phyloP scores from a whole-genome alignment of 2,888 invertebrate species.

The Sminthurinus aureus region DNA sequence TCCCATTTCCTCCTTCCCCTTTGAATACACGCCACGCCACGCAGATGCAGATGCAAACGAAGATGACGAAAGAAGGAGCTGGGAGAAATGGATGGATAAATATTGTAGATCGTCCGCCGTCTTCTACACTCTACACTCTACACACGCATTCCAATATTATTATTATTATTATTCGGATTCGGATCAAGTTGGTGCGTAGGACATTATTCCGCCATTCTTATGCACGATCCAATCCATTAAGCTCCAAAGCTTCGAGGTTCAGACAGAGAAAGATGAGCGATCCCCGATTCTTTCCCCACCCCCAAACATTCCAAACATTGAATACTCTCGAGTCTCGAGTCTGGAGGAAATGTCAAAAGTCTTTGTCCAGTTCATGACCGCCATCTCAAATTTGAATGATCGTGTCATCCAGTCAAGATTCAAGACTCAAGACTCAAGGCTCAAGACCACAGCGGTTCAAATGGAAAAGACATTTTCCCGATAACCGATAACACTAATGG shows the following conservation, averaged over 20 bases:
- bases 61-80: too few relatives aligned
- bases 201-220: background rate
- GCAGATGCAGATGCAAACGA: too few relatives aligned
- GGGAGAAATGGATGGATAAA: too few relatives aligned
- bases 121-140: background rate
- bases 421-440: too few relatives aligned
- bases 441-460: conserved; percentile 15
- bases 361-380: background rate
- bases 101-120: background rate
- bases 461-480: conserved; percentile 28
- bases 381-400: background rate
- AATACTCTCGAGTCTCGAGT: too few relatives aligned
- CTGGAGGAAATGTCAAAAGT: too few relatives aligned
- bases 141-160: background rate
- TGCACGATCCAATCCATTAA: background rate
- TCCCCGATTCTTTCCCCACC: too few relatives aligned
- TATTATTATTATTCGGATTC: background rate
- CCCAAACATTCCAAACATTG: too few relatives aligned
- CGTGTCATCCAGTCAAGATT: too few relatives aligned
- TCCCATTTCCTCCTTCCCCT: background rate
- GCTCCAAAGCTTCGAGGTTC: background rate
- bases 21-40: too few relatives aligned
- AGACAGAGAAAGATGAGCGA: background rate
- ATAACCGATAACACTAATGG: conserved; percentile 40
- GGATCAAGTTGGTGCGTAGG: background rate